Conservation (phyloP, 2,113 vertebrate genomes). For the Muntiacus muntjak region DNA sequence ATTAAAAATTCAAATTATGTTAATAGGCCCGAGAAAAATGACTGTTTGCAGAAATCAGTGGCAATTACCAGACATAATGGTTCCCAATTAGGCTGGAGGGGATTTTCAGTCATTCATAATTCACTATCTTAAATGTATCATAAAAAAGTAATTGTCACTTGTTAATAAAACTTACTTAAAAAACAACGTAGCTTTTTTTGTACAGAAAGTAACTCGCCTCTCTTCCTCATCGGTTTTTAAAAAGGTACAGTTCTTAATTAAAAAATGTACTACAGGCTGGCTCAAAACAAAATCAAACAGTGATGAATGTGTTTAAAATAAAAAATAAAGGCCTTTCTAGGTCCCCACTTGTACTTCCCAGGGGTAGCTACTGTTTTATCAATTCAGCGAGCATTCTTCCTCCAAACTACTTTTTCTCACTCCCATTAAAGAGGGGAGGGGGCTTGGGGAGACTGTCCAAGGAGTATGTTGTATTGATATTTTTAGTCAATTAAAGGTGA, state of each 20-base stretch:
- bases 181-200: conserved; percentile 57
- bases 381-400: not conserved
- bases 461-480: conserved; percentile 17
- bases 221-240: not conserved
- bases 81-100: conserved; percentile 96
- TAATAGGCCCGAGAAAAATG: conserved; percentile 95
- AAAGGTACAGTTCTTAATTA: not conserved
- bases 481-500: conserved; percentile 67
- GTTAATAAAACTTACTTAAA: conserved; percentile 82
- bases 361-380: not conserved
- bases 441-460: not conserved
- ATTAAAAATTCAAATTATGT: conserved; percentile 98
- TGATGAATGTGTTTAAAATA: not conserved
- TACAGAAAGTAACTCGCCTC: conserved; percentile 33
- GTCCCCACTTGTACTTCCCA: not conserved
- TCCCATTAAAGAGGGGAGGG: not conserved
- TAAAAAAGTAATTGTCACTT: conserved; percentile 81
- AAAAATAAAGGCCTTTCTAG: not conserved
- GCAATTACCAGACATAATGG: conserved; percentile 98
- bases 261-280: not conserved
- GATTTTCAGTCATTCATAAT: conserved; percentile 87
- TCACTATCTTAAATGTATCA: conserved; percentile 84
- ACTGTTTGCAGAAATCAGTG: conserved; percentile 94
- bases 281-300: conserved; percentile 15
- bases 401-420: not conserved